A percentile compares a stretch with the other conserved stretches of the same genome.
These are phyloP conservation scores for Xanthorhoe designata DNA, from an alignment of 2,888 invertebrate genomes.

Conservation along the genomic window DNA sequence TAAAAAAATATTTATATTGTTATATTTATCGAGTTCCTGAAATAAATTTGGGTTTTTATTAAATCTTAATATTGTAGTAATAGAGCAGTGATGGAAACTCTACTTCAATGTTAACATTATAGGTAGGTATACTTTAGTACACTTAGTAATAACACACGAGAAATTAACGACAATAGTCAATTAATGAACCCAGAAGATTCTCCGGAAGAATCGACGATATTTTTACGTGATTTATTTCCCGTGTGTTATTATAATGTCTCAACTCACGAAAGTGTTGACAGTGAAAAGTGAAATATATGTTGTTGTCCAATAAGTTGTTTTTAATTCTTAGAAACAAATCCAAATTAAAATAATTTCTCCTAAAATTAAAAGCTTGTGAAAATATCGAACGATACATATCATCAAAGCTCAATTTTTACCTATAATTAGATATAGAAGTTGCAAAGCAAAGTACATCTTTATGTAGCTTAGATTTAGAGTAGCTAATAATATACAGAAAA, in stretches of 20 bases:
- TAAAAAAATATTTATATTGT: neutral
- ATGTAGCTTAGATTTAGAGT: conserved; percentile 74
- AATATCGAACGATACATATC: conserved; percentile 78
- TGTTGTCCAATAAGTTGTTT: neutral
- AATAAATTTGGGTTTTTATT: neutral
- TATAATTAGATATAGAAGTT: conserved; percentile 80
- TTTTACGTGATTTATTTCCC: too few relatives aligned
- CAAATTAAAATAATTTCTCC: conserved; percentile 13
- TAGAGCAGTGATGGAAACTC: neutral
- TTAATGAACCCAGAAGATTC: too few relatives aligned
- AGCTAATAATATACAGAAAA: conserved; percentile 48
- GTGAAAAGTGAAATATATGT: neutral
- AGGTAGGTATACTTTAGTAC: neutral
- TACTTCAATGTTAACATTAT: neutral
- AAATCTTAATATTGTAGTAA: neutral
- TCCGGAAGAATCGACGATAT: too few relatives aligned
- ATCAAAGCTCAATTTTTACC: conserved; percentile 85
- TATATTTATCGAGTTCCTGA: neutral
- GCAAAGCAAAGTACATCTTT: conserved; percentile 76
- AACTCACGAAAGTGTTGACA: neutral
- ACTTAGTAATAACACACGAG: neutral
- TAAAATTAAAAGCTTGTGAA: conserved; percentile 37
- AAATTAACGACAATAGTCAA: too few relatives aligned
- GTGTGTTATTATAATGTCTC: too few relatives aligned
- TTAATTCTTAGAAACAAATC: conserved; percentile 5